phyloP scores from a whole-genome alignment of 2,888 invertebrate genomes.

The Ceramica pisi region DNA sequence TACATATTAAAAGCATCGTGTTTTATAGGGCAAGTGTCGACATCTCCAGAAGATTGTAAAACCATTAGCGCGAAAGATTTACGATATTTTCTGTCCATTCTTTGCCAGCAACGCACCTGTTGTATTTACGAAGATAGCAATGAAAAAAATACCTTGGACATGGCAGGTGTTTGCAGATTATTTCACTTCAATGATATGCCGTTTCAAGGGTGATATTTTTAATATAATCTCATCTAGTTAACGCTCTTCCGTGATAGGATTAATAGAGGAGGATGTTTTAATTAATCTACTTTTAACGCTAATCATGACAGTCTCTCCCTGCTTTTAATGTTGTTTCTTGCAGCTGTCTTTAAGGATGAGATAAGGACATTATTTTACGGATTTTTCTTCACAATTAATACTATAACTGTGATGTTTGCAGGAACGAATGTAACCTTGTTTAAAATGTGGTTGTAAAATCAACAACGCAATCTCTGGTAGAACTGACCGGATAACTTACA shows the following conservation, averaged over 20 bases:
- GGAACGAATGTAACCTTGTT: neutral
- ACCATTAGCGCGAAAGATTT: conserved; percentile 26
- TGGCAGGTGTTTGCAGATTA: conserved; percentile 43
- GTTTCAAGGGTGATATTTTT: conserved; percentile 27
- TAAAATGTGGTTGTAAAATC: neutral
- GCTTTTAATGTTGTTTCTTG: neutral
- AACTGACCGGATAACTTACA: neutral
- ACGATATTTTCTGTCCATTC: conserved; percentile 28
- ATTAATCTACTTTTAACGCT: conserved; percentile 8
- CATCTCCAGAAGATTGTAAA: conserved; percentile 20
- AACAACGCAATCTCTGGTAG: neutral
- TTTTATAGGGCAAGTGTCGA: neutral
- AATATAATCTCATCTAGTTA: conserved; percentile 1
- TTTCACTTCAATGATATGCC: conserved; percentile 3
- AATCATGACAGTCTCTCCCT: neutral
- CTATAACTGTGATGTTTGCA: neutral
- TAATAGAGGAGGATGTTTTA: neutral
- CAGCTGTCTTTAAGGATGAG: conserved; percentile 12
- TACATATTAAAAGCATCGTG: neutral
- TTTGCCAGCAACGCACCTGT: conserved; percentile 37
- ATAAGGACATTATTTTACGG: neutral
- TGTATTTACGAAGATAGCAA: conserved; percentile 24
- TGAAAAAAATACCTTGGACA: conserved; percentile 32
- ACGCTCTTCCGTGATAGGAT: neutral
- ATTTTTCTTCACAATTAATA: neutral